phyloP scores from a whole-genome alignment of 1,140 invertebrate species.

The Drosophila prosaltans region DNA sequence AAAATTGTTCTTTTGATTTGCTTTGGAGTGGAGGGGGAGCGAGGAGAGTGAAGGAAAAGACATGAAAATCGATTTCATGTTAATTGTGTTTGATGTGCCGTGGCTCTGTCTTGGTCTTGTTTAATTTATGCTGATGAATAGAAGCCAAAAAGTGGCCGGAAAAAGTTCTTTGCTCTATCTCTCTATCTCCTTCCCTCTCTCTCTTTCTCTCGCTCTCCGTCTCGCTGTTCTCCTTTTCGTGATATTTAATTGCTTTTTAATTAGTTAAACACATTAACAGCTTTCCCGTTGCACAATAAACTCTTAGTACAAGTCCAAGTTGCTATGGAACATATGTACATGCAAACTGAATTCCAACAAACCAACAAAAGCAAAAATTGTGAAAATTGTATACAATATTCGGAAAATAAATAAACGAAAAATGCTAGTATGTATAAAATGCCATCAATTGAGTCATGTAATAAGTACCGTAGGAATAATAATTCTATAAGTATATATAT shows the following conservation, averaged over 20 bases:
- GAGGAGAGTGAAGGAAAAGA: background rate
- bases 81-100: conserved; percentile 23
- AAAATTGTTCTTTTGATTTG: conserved; percentile 19
- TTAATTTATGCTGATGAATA: conserved; percentile 18
- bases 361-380: background rate
- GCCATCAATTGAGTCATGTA: conserved; percentile 5
- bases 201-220: background rate
- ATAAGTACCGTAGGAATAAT: background rate
- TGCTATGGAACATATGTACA: background rate
- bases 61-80: conserved; percentile 27
- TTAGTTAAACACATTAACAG: conserved; percentile 17
- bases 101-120: conserved; percentile 10
- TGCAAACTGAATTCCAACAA: background rate
- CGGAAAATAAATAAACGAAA: background rate
- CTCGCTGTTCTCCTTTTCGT: background rate
- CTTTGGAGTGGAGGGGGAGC: background rate
- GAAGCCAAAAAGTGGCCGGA: conserved; percentile 16
- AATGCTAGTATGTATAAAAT: background rate
- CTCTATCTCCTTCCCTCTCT: background rate
- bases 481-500: background rate
- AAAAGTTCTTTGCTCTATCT: background rate
- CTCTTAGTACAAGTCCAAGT: background rate
- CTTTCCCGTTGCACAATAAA: conserved; percentile 2
- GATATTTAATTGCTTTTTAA: conserved; percentile 27
- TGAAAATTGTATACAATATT: background rate